Base-by-base conservation (phyloP, 2,888 invertebrate genomes). In the Azorinus chamasolen region DNA sequence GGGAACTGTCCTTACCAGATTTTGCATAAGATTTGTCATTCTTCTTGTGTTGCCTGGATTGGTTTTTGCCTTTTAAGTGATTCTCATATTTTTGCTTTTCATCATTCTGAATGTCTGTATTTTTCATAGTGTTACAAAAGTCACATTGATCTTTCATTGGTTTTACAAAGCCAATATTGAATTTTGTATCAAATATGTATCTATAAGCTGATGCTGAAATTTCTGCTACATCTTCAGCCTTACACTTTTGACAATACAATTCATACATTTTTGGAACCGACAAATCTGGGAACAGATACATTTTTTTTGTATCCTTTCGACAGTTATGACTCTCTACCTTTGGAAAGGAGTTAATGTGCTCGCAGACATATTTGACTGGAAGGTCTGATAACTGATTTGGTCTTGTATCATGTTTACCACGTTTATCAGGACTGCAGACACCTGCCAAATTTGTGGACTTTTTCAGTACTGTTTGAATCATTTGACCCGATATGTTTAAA, bases 41-140 rank as follows among this genome's bases (percentile, higher is more conserved):
- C 2, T 45, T 43, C 54, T 76, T 79, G n/a, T 45, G 59, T 25
- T 66, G 25, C 59, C 72, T 54, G 20, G 79, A 59, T 22, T 8
- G 0, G 3, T 20, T 10, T 54, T 66, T 66, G 24, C 72, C 71
- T 16, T 20, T 32, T 2, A 62, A 72, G 20, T 79, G 79, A 6
- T 12, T 22, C 5, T 64, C 37, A 59, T 72, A 76, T 20, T 18
- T 20, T 18, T 22, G 24, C 1, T n/a, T 50, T 24, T 16, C 27
- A 18, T 57, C 45, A 43, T 10, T 61, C 64, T 37, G 25, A 27
- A 8, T 41, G 4, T 16, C 41, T 20, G 8, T 32, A 6, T 10
- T 32, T 41, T 62, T 70, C 46, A 24, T 27, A 45, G 22, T 1
- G 16, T 6, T 48, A 25, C 62, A 70, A 18, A 57, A 2, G 27